Evolutionary conservation across 2,888 invertebrate genomes (phyloP).

Genomic region (Urechis unicinctus): DNA sequence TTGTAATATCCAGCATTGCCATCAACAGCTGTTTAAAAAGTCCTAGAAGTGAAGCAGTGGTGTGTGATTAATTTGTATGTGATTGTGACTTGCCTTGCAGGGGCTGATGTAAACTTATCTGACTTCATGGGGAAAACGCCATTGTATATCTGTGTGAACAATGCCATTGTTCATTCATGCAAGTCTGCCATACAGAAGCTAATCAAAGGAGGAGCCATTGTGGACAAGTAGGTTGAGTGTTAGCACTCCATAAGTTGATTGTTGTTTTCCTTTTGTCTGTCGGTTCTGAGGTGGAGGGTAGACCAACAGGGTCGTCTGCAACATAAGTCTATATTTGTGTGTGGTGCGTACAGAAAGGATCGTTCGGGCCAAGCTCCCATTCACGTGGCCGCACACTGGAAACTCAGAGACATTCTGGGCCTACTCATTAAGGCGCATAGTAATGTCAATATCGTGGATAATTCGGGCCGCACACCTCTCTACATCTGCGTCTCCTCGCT

Average conservation of each 20-base stretch:
- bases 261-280: no score
- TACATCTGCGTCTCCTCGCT: conserved; percentile 47
- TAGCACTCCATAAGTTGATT: no score
- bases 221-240: conserved; percentile 33
- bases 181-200: conserved; percentile 38
- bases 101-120: conserved; percentile 47
- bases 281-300: no score
- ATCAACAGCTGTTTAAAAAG: neutral
- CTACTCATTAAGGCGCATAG: conserved; percentile 35
- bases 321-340: no score
- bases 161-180: conserved; percentile 47
- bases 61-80: neutral
- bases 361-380: conserved; percentile 42
- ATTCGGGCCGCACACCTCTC: conserved; percentile 42
- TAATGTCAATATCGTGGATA: conserved; percentile 39
- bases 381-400: conserved; percentile 49
- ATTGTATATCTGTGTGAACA: conserved; percentile 51
- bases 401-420: conserved; percentile 41
- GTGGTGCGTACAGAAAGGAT: conserved; percentile 44
- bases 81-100: conserved; percentile 21
- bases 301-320: no score
- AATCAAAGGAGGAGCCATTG: conserved; percentile 40
- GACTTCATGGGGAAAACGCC: conserved; percentile 50
- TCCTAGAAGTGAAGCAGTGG: neutral
- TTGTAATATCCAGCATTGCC: no score